These are phyloP conservation scores for Trematomus loennbergii DNA, from an alignment of 2,113 vertebrate genomes.

Conservation along the genomic window DNA sequence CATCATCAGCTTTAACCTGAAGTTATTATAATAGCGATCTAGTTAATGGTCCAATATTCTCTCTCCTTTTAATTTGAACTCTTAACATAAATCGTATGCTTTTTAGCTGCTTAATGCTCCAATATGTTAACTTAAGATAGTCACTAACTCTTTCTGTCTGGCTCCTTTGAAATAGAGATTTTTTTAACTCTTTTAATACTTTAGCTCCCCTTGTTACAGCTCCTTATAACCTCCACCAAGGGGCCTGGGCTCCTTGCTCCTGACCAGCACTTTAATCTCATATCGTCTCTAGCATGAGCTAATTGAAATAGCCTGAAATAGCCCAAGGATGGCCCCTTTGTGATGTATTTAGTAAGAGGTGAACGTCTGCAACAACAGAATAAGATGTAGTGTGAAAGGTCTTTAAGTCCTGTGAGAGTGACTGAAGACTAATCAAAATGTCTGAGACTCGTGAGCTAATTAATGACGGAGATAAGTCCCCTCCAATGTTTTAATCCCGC, in stretches of 20 bases:
- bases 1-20: background rate
- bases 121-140: background rate
- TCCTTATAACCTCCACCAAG: constrained; percentile 20
- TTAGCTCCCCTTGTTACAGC: background rate
- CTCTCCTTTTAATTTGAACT: background rate
- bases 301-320: constrained; percentile 58
- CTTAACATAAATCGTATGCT: background rate
- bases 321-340: constrained; percentile 3
- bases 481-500: constrained; percentile 20
- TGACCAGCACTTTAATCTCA: constrained; percentile 42
- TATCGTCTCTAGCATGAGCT: constrained; percentile 49
- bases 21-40: background rate
- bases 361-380: constrained; percentile 41
- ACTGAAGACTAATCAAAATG: constrained; percentile 68
- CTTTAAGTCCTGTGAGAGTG: constrained; percentile 58
- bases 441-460: constrained; percentile 58
- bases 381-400: constrained; percentile 13
- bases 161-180: background rate
- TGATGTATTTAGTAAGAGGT: constrained; percentile 36
- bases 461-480: constrained; percentile 54
- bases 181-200: background rate
- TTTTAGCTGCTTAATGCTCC: background rate
- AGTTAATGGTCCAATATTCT: background rate
- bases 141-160: background rate
- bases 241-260: constrained; percentile 19